A percentile compares a stretch with the other conserved stretches of the same genome.
Evolutionary conservation across 2,113 vertebrate species (phyloP).

Genomic region (Lamprotornis superbus): DNA sequence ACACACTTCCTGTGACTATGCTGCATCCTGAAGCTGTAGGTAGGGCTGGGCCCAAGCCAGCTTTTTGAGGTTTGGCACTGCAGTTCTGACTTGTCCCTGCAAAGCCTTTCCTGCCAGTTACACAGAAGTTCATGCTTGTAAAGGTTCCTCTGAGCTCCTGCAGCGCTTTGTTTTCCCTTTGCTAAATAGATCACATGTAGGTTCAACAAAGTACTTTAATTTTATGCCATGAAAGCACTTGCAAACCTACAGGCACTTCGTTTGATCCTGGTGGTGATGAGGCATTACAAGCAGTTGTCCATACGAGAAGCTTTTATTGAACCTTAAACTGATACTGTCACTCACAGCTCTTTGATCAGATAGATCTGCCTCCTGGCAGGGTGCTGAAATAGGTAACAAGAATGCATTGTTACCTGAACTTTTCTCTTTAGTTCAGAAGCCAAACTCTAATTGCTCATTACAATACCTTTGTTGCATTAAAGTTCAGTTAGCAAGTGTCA

Average conservation of each 20-base stretch:
- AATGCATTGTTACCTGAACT: neutral
- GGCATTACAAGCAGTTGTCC: neutral
- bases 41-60: neutral
- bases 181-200: neutral
- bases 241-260: neutral
- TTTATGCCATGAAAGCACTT: neutral
- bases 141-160: neutral
- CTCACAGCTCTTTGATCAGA: conserved; percentile 4
- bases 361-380: neutral
- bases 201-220: neutral
- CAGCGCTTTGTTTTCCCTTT: neutral
- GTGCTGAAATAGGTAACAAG: neutral
- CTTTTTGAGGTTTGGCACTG: neutral
- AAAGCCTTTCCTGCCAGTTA: neutral
- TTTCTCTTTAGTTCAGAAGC: neutral
- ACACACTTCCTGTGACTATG: fast-evolving
- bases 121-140: fast-evolving
- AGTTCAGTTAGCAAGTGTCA: neutral
- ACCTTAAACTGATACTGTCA: neutral
- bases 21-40: neutral
- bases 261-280: neutral
- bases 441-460: neutral
- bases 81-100: neutral
- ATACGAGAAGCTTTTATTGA: neutral
- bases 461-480: neutral